Percentiles rank a stretch among this genome's conserved stretches.
Conservation (phyloP, 1,140 invertebrate species). For the Campoletis sonorensis region DNA sequence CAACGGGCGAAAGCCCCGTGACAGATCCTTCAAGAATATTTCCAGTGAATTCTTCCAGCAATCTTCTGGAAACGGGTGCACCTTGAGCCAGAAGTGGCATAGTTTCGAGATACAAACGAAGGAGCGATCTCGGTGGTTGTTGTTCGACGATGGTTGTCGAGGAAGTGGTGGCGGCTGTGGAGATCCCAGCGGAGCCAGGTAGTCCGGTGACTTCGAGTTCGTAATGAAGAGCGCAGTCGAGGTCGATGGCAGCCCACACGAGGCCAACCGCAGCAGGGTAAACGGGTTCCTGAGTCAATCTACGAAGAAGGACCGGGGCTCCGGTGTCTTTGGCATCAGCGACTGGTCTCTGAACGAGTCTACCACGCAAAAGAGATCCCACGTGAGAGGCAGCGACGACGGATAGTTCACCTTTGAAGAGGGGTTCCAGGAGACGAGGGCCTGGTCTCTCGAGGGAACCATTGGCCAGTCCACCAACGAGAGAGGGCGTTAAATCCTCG, state of each 20-base stretch:
- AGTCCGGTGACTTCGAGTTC: slow-evolving; percentile 79
- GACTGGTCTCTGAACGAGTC: slow-evolving; percentile 82
- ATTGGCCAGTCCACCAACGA: slow-evolving; percentile 81
- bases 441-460: slow-evolving; percentile 82
- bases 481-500: slow-evolving; percentile 82
- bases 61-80: slow-evolving; percentile 79
- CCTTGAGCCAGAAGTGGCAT: slow-evolving; percentile 81
- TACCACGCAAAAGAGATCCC: slow-evolving; percentile 79
- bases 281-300: slow-evolving; percentile 72
- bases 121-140: slow-evolving; percentile 62
- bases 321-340: slow-evolving; percentile 85
- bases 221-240: slow-evolving; percentile 89
- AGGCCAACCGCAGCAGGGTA: slow-evolving; percentile 81
- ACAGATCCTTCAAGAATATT: slow-evolving; percentile 80
- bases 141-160: not conserved
- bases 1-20: slow-evolving; percentile 78
- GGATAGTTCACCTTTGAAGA: slow-evolving; percentile 87
- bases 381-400: slow-evolving; percentile 83
- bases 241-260: slow-evolving; percentile 88
- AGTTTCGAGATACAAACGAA: slow-evolving; percentile 81
- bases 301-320: slow-evolving; percentile 81
- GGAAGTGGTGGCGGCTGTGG: not conserved
- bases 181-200: not conserved
- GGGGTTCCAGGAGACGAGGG: slow-evolving; percentile 84
- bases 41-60: slow-evolving; percentile 80